Evolutionary conservation across 2,113 vertebrate species (phyloP), one percentile per base, ranked within the genome.

Genomic region (Miniopterus natalensis): DNA sequence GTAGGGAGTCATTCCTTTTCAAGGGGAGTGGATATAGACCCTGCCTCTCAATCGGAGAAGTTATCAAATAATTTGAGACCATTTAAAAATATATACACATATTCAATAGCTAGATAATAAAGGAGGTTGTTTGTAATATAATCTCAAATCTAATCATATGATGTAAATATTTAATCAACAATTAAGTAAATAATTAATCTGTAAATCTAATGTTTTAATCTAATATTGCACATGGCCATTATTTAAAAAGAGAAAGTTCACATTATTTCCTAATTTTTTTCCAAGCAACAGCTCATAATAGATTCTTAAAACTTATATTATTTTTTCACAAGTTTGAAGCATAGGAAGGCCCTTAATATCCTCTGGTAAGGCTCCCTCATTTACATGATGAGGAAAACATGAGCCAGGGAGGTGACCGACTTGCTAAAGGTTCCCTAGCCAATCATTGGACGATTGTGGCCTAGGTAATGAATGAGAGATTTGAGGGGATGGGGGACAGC

Each of bases 221-320:
- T 31, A 71, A 63, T 49, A 27, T 74, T 85, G 5, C 13, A 75
- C 71, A 71, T 36, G 11, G 7, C 14, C 40, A 65, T 45, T 2
- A n/a, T 5, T 81, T 93, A 85, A 87, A 92, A 49, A 90, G 6
- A 65, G 42, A 27, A 89, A 79, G 36, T 18, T 74, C 47, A 79
- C 5, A 55, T 36, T 89, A 63, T 29, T 55, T 68, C 42, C 40
- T 45, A 40, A 10, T 12, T 27, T 80, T 84, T 92, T 71, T 85
- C 18, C 12, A 63, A 84, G 65, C 2, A 63, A 36, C 42, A 66
- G 55, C 21, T 18, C 13, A 17, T 57, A 78, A 59, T 27, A 36
- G 9, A 29, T 36, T 63, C 84, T 66, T 59, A 1, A 36, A 25
- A 29, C 5, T 27, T 83, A 25, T 36, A 45, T 86, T 90, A 10